Base-by-base conservation (phyloP, 2,797 vertebrate species). In the Bryconaethiops microstoma region DNA sequence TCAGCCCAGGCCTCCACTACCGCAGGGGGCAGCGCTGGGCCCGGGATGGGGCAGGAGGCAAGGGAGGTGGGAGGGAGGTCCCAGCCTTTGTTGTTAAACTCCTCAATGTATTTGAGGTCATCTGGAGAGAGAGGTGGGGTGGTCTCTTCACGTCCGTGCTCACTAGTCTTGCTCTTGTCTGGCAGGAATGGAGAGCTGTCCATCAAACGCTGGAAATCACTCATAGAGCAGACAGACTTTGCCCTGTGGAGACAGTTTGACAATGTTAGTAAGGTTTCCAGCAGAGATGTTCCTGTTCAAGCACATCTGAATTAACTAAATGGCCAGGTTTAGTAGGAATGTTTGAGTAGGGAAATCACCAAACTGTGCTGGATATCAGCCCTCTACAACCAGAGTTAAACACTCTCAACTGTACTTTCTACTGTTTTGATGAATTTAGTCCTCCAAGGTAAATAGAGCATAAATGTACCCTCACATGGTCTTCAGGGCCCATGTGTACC, bases 201-300 rank as follows among this genome's bases (percentile, higher is more conserved):
- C 97, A 99, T 99, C 85, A 99, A 86, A 64, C 96, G 95, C 87
- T 98, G 97, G 93, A 99, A 99, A 90, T 99, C 98, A 0, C 97
- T 99, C 98, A 99, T 99, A 88, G 97, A 99, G 86, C 97, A 99
- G 79, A 99, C 96, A 0, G 98, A 99, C 91, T 99, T 96, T 0
- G 97, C 98, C 92, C 98, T 99, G 90, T 39, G 50, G 35, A 73
- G 19, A 21, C 0, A 74, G 63, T 60, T 16, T 13, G 19, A 54
- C 19, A 40, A 14, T 50, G 48, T 13, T 50, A 14, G 9, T 3
- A 50, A 12, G 48, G 48, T 45, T 45, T 29, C 29, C 29, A 29
- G 29, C 29, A 29, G 29, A 29, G 1, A 29, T 29, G 29, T 29
- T 29, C 29, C 29, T 29, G 29, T 29, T 29, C 3, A 29, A 29